Evolutionary conservation across 2,113 vertebrate species (phyloP).

Genomic region (Zosterops hypoxanthus): DNA sequence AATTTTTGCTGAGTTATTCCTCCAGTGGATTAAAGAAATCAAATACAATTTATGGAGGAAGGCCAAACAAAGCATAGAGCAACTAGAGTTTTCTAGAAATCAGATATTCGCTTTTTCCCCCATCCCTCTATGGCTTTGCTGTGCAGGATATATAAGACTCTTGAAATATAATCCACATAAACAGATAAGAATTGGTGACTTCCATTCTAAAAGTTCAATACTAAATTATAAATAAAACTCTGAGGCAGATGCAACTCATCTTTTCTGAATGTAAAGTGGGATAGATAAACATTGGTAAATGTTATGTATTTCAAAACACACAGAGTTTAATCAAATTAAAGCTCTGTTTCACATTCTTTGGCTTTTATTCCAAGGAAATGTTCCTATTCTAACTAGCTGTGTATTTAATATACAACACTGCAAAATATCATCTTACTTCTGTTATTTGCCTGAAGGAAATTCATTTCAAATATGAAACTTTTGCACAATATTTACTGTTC

Average conservation of each 20-base stretch:
- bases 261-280: background rate
- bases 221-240: constrained; percentile 24
- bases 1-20: background rate
- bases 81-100: background rate
- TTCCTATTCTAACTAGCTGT: constrained; percentile 40
- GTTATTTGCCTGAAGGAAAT: constrained; percentile 66
- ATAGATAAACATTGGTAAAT: constrained; percentile 37
- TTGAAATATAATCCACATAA: background rate
- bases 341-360: constrained; percentile 12
- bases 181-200: background rate
- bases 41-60: background rate
- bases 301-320: constrained; percentile 27
- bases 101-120: accelerated
- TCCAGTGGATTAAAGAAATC: background rate
- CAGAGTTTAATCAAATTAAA: constrained; percentile 55
- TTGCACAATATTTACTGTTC: constrained; percentile 69
- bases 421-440: constrained; percentile 67
- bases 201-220: background rate
- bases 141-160: background rate
- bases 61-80: background rate
- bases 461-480: constrained; percentile 72
- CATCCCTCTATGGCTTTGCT: background rate
- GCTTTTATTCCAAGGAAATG: constrained; percentile 29
- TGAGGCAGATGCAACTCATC: constrained; percentile 6
- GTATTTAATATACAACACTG: constrained; percentile 64